phyloP scores from a whole-genome alignment of 2,113 vertebrate species.

The Paraplagusia blochii region DNA sequence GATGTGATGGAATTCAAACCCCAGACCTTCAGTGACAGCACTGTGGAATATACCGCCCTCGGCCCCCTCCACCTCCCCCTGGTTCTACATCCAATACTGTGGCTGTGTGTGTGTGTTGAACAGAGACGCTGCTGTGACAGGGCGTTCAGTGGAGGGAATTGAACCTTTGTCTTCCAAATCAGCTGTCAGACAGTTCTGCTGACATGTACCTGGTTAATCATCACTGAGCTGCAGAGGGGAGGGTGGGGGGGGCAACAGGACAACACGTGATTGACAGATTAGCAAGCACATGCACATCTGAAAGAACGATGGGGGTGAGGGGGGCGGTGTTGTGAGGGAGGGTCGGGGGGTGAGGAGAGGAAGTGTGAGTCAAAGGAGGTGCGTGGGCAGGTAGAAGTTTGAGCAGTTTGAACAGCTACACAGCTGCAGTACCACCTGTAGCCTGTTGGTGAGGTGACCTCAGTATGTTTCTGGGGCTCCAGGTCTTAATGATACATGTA shows the following conservation, averaged over 20 bases:
- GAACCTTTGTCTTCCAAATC: constrained; percentile 79
- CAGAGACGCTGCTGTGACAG: constrained; percentile 76
- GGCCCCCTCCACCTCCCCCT: too few species aligned
- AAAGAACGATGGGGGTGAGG: constrained; percentile 52
- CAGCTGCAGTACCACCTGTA: too few species aligned
- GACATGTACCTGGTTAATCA: constrained; percentile 81
- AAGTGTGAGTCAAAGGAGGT: constrained; percentile 40
- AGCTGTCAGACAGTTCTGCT: constrained; percentile 71
- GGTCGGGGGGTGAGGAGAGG: constrained; percentile 37
- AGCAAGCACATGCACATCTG: constrained; percentile 72
- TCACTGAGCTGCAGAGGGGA: constrained; percentile 53
- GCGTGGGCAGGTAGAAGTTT: constrained; percentile 34
- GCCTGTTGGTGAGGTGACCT: too few species aligned
- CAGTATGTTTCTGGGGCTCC: too few species aligned
- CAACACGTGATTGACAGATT: constrained; percentile 78
- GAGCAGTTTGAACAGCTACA: too few species aligned
- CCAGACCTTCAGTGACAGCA: too few species aligned
- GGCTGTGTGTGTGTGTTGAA: constrained; percentile 27
- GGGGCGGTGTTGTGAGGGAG: constrained; percentile 45
- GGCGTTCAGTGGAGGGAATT: constrained; percentile 75
- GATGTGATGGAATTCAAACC: constrained; percentile 66
- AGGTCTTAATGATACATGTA: too few species aligned
- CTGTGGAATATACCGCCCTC: too few species aligned
- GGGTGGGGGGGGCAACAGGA: constrained; percentile 72
- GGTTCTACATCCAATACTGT: neutral